Percentiles rank a stretch among this genome's conserved stretches.
These are phyloP conservation scores for Aptenodytes forsteri DNA, from an alignment of 2,113 vertebrate species.

Conservation along the genomic window DNA sequence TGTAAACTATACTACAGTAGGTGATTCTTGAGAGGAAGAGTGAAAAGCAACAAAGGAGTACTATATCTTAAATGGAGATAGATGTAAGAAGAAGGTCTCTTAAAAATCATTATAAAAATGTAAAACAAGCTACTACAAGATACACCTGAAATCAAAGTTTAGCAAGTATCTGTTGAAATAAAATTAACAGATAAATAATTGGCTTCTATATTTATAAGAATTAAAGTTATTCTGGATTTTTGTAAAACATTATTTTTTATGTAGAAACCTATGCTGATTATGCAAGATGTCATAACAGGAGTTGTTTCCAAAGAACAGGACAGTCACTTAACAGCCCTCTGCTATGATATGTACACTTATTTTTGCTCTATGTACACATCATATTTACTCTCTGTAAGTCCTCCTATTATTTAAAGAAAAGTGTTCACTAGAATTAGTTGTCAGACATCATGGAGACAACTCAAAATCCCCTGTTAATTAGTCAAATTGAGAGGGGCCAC, in stretches of 20 bases:
- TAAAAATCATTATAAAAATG: not conserved
- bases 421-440: not conserved
- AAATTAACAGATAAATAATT: not conserved
- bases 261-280: not conserved
- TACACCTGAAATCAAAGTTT: not conserved
- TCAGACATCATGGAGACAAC: not conserved
- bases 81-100: not conserved
- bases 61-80: not conserved
- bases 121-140: not conserved
- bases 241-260: not conserved
- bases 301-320: not conserved
- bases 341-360: not conserved
- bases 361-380: not conserved
- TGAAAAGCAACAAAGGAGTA: not conserved
- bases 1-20: not conserved
- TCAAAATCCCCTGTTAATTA: not conserved
- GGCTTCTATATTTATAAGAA: not conserved
- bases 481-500: not conserved
- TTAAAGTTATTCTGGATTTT: not conserved
- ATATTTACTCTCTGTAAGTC: not conserved
- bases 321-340: not conserved
- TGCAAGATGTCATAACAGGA: not conserved
- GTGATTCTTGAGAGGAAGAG: not conserved
- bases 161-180: not conserved
- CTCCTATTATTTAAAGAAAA: not conserved